Base-by-base conservation (phyloP, 2,113 vertebrate species). In the Neoarius graeffei region DNA sequence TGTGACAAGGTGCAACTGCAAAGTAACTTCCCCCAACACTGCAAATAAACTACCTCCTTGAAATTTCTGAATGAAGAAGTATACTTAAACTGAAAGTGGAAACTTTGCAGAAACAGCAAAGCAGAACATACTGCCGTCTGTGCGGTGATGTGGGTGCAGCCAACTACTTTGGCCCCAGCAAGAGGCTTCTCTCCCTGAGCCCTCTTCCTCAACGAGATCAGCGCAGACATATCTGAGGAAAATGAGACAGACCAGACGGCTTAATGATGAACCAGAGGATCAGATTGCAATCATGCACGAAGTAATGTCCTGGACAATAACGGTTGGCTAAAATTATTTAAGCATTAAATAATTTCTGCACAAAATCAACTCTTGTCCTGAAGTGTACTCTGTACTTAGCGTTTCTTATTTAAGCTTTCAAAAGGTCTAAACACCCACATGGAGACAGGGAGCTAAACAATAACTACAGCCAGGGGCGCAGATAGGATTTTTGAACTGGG, bases 131-230 rank as follows among this genome's bases (percentile, higher is more conserved):
- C 98, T 1, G 98, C 98, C 2, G 98, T 99, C 95, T 99, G 98
- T 80, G 98, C 98, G 19, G 98, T 99, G 92, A 99, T 99, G 92
- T 99, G 98, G 85, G 98, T 99, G 48, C 98, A 99, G 91, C 98
- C 98, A 30, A 99, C 97, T 27, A 99, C 98, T 94, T 98, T 99
- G 25, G 98, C 98, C 93, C 98, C 98, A 52, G 98, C 97, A 89
- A 99, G 95, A 67, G 98, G 98, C 86, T 99, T 99, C 94, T 99
- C 98, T 56, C 98, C 98, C 93, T 99, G 98, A 81, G 98, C 98
- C 93, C 98, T 94, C 95, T 99, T 99, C 95, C 98, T 97, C 94
- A 99, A 95, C 52, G 98, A 99, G 93, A 99, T 98, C 92, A 99
- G 96, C 89, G 98, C 98, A 91, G 97, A 98, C 98, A 99, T 99